Conservation (phyloP, 2,797 vertebrate species). For the Hydrocynus forskahlii region DNA sequence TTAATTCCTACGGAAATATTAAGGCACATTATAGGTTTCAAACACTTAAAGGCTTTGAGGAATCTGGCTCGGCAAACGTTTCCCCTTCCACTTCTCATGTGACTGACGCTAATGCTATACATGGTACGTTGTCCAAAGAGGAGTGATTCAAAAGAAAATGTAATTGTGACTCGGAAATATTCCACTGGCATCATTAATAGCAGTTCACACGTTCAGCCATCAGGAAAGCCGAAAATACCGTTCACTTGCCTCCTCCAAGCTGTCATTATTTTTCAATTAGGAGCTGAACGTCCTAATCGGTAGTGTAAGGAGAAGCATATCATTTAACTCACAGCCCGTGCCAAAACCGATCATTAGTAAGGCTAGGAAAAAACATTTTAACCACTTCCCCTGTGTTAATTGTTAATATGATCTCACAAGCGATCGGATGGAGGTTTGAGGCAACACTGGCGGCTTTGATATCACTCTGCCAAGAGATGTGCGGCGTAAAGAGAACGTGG, state of each 20-base stretch:
- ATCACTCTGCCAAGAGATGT: conserved; percentile 56
- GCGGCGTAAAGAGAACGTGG: not conserved
- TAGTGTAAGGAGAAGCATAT: conserved; percentile 45
- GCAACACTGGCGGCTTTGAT: not conserved
- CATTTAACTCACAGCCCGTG: conserved; percentile 56
- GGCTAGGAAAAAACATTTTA: conserved; percentile 58
- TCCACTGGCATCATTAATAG: conserved; percentile 33
- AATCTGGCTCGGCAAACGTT: not conserved
- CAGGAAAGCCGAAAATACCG: conserved; percentile 50
- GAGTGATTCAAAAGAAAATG: conserved; percentile 26
- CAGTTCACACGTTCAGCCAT: conserved; percentile 46
- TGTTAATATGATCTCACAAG: not conserved
- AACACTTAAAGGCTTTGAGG: not conserved
- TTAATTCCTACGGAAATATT: not conserved
- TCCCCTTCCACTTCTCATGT: not conserved
- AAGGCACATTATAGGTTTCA: not conserved
- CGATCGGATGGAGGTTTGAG: not conserved
- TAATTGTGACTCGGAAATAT: conserved; percentile 43
- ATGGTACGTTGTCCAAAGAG: not conserved
- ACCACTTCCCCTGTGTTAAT: conserved; percentile 26
- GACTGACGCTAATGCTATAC: not conserved
- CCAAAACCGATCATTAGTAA: conserved; percentile 67
- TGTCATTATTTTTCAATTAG: conserved; percentile 68
- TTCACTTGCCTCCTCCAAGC: conserved; percentile 52
- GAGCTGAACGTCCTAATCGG: conserved; percentile 68